Evolutionary conservation across 1,140 invertebrate genomes (phyloP), one percentile per base, ranked within the genome.

Genomic region (Bombus fervidus): DNA sequence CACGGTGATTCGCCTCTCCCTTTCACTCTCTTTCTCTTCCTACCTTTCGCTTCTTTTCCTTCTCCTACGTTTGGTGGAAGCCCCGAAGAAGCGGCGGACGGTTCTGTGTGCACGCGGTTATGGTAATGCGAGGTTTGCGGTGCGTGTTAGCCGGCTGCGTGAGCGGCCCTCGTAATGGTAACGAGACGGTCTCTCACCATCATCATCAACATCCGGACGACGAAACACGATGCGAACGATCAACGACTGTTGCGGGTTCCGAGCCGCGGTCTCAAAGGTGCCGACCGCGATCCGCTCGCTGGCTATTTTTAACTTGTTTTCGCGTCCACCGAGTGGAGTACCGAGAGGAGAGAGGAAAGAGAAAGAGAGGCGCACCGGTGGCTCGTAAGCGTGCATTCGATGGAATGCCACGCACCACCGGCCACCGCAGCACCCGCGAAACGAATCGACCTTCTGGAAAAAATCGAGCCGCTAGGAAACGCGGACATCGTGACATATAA

Each of bases 121-220:
- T 87, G 90, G 88, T 90, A 91, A 91, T 91, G 85, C 89, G 80
- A 85, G 88, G 88, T 87, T 90, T 83, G 90, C 81, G 89, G 88
- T 91, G 90, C 90, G 87, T 91, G 90, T 91, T 89, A 90, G 89
- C 89, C 87, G 83, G 68, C 83, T 83, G 89, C 85, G 85, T 86
- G 85, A 89, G 77, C 89, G 88, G 89, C 80, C 89, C 89, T 91
- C 84, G 90, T 90, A 92, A 91, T 92, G 85, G 86, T 92, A 92
- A 92, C 91, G 91, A 92, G 91, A 92, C 83, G 89, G 85, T 91
- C 90, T 86, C 87, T 92, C 91, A 92, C 91, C 89, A 92, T 91
- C 91, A 92, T 92, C 90, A 92, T 92, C 90, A 92, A 89, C 91
- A 92, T 91, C 91, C 90, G 90, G 86, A 91, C 90, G 89, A 89